Evolutionary conservation across 2,888 invertebrate genomes (phyloP).

Genomic region (Ectemnius continuus): DNA sequence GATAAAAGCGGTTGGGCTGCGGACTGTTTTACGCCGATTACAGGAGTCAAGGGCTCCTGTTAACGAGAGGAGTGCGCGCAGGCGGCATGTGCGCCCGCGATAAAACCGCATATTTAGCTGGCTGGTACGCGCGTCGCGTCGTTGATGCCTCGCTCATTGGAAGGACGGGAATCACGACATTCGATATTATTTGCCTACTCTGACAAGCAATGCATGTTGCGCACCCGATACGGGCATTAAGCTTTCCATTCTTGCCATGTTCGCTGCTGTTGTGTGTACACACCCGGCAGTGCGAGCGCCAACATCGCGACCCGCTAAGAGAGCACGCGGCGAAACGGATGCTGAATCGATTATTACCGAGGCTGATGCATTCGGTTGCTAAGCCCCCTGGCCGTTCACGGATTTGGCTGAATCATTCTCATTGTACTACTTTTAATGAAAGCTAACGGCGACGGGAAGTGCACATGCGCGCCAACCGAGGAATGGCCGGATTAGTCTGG

Average conservation of each 20-base stretch:
- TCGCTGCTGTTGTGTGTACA: neutral
- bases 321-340: neutral
- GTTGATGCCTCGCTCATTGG: neutral
- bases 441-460: no score
- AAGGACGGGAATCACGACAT: conserved; percentile 15
- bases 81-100: conserved; percentile 22
- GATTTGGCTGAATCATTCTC: no score
- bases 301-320: neutral
- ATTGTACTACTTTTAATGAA: no score
- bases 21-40: conserved; percentile 59
- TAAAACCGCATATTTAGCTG: conserved; percentile 47
- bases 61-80: conserved; percentile 41
- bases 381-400: no score
- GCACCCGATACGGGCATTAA: neutral
- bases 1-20: conserved; percentile 48
- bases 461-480: no score
- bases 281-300: neutral
- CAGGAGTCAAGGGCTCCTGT: conserved; percentile 53
- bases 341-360: neutral
- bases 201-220: conserved; percentile 1
- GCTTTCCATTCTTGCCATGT: neutral
- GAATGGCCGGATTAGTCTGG: no score
- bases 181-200: conserved; percentile 19
- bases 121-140: conserved; percentile 16
- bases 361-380: no score